Evolutionary conservation across 2,797 vertebrate genomes (phyloP).

Genomic region (Cossypha heuglini): DNA sequence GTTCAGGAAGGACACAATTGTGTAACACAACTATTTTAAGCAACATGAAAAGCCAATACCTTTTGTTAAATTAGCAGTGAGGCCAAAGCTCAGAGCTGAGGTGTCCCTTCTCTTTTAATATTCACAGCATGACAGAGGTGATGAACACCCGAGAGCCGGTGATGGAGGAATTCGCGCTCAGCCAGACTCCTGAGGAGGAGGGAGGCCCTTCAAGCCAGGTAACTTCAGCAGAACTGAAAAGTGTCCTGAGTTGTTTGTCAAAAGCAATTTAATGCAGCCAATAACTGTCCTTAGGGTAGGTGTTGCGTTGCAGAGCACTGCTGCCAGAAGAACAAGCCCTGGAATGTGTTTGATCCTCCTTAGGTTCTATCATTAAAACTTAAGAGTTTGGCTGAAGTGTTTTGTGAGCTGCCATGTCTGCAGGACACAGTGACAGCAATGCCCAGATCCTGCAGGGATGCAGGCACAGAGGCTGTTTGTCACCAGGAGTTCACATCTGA

Average conservation of each 20-base stretch:
- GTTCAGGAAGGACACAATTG: background rate
- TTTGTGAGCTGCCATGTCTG: background rate
- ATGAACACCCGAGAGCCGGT: slow-evolving; percentile 85
- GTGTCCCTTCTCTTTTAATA: background rate
- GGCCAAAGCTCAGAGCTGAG: background rate
- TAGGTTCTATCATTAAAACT: background rate
- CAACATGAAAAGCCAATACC: background rate
- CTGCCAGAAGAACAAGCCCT: background rate
- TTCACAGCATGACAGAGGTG: slow-evolving; percentile 85
- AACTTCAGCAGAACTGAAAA: background rate
- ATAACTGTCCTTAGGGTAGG: background rate
- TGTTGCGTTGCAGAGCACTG: background rate
- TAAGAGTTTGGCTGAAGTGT: background rate
- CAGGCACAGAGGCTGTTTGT: background rate
- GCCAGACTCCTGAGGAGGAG: slow-evolving; percentile 74
- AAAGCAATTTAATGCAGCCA: background rate
- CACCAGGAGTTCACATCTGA: background rate
- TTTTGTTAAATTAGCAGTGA: background rate
- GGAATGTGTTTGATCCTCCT: background rate
- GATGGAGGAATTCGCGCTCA: slow-evolving; percentile 80
- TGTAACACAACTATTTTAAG: background rate
- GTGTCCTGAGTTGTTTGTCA: background rate
- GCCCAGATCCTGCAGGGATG: background rate
- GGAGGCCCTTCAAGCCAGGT: slow-evolving; percentile 80
- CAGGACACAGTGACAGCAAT: background rate